A percentile compares a stretch with the other conserved stretches of the same genome.
Conservation (phyloP, 2,888 invertebrate genomes). For the Mythimna albipuncta region DNA sequence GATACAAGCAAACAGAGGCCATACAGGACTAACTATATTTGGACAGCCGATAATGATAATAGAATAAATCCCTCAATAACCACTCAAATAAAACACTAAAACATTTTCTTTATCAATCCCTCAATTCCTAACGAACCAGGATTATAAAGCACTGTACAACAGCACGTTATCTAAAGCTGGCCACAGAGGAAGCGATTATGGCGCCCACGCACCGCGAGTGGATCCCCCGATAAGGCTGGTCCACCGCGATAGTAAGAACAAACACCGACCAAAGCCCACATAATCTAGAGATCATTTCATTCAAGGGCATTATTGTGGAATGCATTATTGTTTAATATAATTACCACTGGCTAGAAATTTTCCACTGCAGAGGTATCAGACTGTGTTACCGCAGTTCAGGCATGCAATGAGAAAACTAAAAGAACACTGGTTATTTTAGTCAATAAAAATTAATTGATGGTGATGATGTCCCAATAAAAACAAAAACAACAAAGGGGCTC, state of each 20-base stretch:
- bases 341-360: not conserved
- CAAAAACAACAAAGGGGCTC: too few species aligned
- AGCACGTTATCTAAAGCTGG: slow-evolving; percentile 42
- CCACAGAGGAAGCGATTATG: slow-evolving; percentile 46
- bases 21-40: too few species aligned
- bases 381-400: not conserved
- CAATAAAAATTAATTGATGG: too few species aligned
- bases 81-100: slow-evolving; percentile 6
- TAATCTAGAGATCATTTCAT: slow-evolving; percentile 47
- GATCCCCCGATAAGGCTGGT: slow-evolving; percentile 54
- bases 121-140: slow-evolving; percentile 8
- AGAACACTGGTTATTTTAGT: not conserved
- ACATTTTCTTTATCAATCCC: slow-evolving; percentile 25
- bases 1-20: too few species aligned
- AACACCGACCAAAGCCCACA: slow-evolving; percentile 48
- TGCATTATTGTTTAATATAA: slow-evolving; percentile 28
- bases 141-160: slow-evolving; percentile 41
- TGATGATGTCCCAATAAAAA: too few species aligned
- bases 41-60: not conserved
- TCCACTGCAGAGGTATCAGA: not conserved
- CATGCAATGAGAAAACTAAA: not conserved
- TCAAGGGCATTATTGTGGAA: slow-evolving; percentile 33
- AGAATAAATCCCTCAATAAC: not conserved
- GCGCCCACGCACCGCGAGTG: slow-evolving; percentile 49
- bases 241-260: slow-evolving; percentile 41